Conservation (phyloP, 2,797 vertebrate species). For the Galagoides demidoff region DNA sequence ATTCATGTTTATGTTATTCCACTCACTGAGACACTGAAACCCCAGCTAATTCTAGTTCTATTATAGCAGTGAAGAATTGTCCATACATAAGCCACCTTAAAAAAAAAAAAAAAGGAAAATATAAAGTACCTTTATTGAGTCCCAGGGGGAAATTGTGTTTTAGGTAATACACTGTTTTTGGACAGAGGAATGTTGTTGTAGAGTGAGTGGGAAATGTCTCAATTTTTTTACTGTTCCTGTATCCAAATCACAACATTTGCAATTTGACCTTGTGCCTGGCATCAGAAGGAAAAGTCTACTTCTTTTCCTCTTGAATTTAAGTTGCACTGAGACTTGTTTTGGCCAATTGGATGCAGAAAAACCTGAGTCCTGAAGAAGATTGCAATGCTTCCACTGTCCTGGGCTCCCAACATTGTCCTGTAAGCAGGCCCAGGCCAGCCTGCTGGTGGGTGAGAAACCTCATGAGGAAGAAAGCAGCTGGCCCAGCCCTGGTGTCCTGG, state of each 20-base stretch:
- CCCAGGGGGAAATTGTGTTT: background rate
- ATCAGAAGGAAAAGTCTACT: background rate
- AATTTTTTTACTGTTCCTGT: background rate
- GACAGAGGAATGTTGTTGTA: background rate
- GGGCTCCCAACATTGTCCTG: too few species aligned
- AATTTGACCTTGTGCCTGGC: background rate
- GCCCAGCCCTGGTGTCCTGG: background rate
- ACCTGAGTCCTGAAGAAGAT: background rate
- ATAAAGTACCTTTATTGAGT: background rate
- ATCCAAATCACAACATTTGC: background rate
- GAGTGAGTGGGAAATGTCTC: background rate
- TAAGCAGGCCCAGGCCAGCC: background rate
- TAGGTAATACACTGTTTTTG: background rate
- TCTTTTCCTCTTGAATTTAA: background rate
- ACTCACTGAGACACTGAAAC: background rate
- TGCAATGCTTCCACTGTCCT: background rate
- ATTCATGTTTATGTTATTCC: background rate
- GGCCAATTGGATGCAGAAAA: background rate
- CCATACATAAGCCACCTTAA: background rate
- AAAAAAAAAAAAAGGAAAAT: background rate
- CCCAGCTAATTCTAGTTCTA: background rate
- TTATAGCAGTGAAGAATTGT: background rate
- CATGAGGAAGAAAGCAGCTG: background rate
- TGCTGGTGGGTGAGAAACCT: background rate
- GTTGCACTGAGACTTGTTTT: background rate